A percentile compares a stretch with the other conserved stretches of the same genome.
These are phyloP conservation scores for Aegotheles bennettii DNA, from an alignment of 2,113 vertebrate genomes.

Conservation along the genomic window DNA sequence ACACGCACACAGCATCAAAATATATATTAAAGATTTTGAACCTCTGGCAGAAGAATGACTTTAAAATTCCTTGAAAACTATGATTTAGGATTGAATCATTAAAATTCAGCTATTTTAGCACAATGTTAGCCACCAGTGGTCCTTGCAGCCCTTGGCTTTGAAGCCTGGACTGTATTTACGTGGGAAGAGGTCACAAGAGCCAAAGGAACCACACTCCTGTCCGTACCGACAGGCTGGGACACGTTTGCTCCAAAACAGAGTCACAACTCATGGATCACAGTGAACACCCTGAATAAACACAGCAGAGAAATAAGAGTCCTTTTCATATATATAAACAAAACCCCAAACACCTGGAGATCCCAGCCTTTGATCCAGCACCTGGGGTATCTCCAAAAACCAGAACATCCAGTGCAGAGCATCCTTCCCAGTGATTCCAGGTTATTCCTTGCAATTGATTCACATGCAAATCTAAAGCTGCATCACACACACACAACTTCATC, in stretches of 20 bases:
- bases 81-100: fast-evolving
- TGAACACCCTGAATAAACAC: neutral
- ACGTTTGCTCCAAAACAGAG: neutral
- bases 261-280: fast-evolving
- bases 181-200: neutral
- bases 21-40: fast-evolving
- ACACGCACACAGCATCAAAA: neutral
- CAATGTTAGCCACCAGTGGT: neutral
- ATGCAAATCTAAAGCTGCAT: neutral
- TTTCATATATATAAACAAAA: no score
- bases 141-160: neutral
- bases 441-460: neutral
- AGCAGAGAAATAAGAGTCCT: fast-evolving
- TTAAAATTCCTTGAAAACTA: neutral
- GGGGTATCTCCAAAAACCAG: neutral
- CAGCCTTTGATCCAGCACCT: fast-evolving
- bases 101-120: neutral
- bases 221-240: neutral
- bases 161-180: fast-evolving
- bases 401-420: fast-evolving
- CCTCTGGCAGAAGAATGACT: neutral
- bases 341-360: neutral
- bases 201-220: fast-evolving
- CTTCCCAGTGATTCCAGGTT: neutral
- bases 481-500: fast-evolving